Percentiles rank a stretch among this genome's conserved stretches.
Conservation (phyloP, 2,113 vertebrate species). For the Candoia aspera region DNA sequence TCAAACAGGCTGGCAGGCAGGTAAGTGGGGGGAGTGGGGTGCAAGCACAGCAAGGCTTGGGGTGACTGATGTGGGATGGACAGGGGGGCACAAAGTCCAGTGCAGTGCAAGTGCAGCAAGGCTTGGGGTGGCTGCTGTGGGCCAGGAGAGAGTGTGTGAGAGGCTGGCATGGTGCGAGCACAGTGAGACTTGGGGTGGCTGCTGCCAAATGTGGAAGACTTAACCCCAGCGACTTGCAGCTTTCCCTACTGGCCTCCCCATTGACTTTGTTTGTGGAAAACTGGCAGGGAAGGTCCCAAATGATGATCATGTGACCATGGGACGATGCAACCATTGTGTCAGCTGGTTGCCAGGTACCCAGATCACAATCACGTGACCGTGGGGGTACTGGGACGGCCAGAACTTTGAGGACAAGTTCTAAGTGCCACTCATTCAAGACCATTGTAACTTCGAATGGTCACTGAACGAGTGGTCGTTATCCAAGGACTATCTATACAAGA, state of each 20-base stretch:
- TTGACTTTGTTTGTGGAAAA: background rate
- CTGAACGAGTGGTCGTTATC: background rate
- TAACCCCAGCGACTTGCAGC: background rate
- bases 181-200: background rate
- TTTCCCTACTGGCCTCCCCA: background rate
- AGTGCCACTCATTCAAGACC: background rate
- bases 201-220: background rate
- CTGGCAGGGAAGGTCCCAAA: background rate
- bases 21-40: background rate
- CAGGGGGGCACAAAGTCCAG: background rate
- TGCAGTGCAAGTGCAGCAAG: background rate
- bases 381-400: background rate
- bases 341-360: background rate
- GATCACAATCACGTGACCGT: background rate
- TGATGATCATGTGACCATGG: background rate
- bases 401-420: background rate
- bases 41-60: background rate
- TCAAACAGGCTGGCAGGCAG: background rate
- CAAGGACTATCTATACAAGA: background rate
- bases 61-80: background rate
- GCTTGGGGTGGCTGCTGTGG: background rate
- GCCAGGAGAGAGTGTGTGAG: background rate
- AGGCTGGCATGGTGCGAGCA: background rate
- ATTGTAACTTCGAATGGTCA: background rate
- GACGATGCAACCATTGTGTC: background rate